These are phyloP conservation scores for Macrochelys suwanniensis DNA, from an alignment of 2,797 vertebrate genomes.

Conservation along the genomic window DNA sequence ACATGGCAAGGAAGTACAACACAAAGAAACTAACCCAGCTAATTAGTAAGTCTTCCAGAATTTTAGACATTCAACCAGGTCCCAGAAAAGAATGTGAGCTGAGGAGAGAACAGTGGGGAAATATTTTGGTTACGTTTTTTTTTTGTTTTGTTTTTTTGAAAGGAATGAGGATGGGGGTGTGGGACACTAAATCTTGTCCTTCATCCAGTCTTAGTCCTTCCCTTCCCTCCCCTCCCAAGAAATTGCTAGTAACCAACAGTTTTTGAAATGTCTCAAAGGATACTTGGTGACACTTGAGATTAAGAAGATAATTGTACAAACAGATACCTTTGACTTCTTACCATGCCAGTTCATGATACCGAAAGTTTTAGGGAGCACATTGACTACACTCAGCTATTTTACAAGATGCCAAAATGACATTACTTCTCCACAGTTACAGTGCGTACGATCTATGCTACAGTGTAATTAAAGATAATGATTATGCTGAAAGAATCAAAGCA, in stretches of 20 bases:
- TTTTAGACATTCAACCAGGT: neutral
- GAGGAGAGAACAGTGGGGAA: neutral
- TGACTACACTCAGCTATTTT: conserved; percentile 21
- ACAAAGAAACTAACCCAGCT: neutral
- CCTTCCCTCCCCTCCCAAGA: no score
- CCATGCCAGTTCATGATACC: neutral
- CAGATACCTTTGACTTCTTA: neutral
- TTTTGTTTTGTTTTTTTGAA: neutral
- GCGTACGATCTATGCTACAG: neutral
- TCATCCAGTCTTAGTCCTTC: neutral
- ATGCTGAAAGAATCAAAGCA: conserved; percentile 2
- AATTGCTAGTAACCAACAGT: neutral
- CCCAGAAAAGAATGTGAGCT: neutral
- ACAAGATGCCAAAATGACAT: neutral
- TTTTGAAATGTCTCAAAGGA: conserved; percentile 7
- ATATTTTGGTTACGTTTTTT: neutral
- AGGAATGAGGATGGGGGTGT: neutral
- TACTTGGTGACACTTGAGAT: neutral
- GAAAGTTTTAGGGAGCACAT: neutral
- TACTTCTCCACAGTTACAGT: neutral
- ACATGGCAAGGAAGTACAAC: neutral
- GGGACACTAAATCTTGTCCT: neutral
- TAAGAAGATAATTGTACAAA: conserved; percentile 4
- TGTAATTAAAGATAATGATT: neutral
- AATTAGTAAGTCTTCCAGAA: neutral